Percentiles rank a stretch among this genome's conserved stretches.
Evolutionary conservation across 2,113 vertebrate species (phyloP).

Genomic region (Galbula dea): DNA sequence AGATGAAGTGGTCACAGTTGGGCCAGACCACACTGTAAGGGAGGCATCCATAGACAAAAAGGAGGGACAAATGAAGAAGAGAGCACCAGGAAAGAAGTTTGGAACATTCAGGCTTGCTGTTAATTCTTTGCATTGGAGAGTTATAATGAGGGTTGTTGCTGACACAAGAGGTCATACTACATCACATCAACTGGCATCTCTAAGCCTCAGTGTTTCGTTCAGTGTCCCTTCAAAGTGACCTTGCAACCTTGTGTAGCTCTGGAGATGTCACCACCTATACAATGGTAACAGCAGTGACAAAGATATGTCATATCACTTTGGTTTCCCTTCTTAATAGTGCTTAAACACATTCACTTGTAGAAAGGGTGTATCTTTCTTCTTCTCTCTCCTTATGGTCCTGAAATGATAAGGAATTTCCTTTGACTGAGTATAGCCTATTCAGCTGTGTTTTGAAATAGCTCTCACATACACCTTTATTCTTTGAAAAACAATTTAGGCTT

Average conservation of each 20-base stretch:
- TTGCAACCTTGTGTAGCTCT: background rate
- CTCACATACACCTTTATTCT: background rate
- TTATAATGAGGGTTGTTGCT: background rate
- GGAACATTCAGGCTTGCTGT: background rate
- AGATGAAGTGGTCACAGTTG: background rate
- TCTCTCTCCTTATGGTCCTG: background rate
- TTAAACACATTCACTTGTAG: background rate
- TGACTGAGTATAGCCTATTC: background rate
- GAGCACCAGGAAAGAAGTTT: background rate
- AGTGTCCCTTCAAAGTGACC: background rate
- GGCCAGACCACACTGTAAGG: background rate
- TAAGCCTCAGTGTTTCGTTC: background rate
- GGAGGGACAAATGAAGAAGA: background rate
- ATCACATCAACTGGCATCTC: background rate
- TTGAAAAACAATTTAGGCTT: background rate
- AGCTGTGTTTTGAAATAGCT: background rate
- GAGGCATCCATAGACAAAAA: background rate
- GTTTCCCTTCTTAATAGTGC: background rate
- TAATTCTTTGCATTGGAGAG: background rate
- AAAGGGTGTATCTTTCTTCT: background rate
- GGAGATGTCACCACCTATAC: background rate
- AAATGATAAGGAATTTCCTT: background rate
- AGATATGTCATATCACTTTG: background rate
- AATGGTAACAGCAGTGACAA: background rate
- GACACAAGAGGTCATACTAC: background rate